These are phyloP conservation scores for Chascanopsetta lugubris DNA, from an alignment of 2,113 vertebrate species.

Conservation along the genomic window DNA sequence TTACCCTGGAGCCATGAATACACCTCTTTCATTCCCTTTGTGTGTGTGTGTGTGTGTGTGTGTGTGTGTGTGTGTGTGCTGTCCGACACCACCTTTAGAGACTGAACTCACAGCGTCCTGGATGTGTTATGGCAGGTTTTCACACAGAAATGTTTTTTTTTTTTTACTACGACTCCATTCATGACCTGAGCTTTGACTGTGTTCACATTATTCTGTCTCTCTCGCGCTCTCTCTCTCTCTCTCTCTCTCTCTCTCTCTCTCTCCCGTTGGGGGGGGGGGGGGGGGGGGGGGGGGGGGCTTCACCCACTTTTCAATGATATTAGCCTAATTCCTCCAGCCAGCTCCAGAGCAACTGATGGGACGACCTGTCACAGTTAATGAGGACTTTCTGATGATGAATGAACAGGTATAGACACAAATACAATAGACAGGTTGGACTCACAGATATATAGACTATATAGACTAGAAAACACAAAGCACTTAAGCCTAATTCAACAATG, in stretches of 20 bases:
- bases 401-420: neutral
- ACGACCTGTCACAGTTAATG: neutral
- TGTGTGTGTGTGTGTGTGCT: too few species aligned
- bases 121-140: constrained; percentile 55
- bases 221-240: too few species aligned
- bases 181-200: constrained; percentile 5
- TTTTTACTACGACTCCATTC: too few species aligned
- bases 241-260: too few species aligned
- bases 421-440: too few species aligned
- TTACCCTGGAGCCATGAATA: constrained; percentile 64
- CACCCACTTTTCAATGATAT: neutral
- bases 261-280: too few species aligned
- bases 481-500: too few species aligned
- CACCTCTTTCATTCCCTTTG: constrained; percentile 61
- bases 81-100: constrained; percentile 40
- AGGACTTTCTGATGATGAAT: neutral
- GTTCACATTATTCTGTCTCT: too few species aligned
- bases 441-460: too few species aligned
- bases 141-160: constrained; percentile 57
- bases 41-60: too few species aligned
- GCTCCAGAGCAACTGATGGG: neutral
- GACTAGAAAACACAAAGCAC: too few species aligned
- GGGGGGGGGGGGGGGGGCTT: neutral
- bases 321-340: neutral
- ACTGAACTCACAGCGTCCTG: constrained; percentile 52